phyloP scores from a whole-genome alignment of 2,888 invertebrate species.

The Himalopsyche japonica region DNA sequence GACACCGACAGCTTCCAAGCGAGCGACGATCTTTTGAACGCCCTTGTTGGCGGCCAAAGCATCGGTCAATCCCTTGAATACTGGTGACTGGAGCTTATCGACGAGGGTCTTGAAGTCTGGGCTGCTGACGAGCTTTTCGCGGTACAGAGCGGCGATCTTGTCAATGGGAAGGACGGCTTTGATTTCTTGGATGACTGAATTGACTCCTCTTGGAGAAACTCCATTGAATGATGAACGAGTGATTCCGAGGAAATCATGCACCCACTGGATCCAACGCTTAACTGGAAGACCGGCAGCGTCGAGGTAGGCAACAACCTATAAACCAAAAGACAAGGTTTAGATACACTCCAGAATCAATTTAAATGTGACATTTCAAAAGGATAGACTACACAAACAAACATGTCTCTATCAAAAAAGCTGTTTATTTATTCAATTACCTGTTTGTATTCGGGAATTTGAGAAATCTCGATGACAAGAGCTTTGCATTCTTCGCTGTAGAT shows the following conservation, averaged over 20 bases:
- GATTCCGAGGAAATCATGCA: constrained; percentile 15
- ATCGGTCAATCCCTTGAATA: constrained; percentile 9
- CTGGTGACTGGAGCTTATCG: constrained; percentile 10
- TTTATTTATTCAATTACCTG: constrained; percentile 1
- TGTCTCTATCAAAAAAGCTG: no score
- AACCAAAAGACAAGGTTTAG: background rate
- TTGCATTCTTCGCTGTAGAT: constrained; percentile 23
- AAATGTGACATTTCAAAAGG: no score
- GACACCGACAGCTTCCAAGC: constrained; percentile 10
- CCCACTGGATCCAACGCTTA: background rate
- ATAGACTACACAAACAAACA: no score
- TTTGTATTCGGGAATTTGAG: constrained; percentile 17
- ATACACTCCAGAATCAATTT: no score
- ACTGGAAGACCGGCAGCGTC: constrained; percentile 14
- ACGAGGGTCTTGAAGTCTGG: constrained; percentile 16
- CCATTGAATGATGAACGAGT: background rate
- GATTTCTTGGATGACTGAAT: constrained; percentile 8
- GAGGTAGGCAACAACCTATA: constrained; percentile 17
- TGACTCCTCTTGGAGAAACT: background rate
- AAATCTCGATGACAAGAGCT: background rate
- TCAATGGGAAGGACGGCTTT: constrained; percentile 12
- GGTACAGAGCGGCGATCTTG: constrained; percentile 6
- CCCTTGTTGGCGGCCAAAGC: background rate
- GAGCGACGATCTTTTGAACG: background rate
- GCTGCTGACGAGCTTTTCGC: background rate